Conservation (phyloP, 2,113 vertebrate species). For the Aspiorhynchus laticeps region DNA sequence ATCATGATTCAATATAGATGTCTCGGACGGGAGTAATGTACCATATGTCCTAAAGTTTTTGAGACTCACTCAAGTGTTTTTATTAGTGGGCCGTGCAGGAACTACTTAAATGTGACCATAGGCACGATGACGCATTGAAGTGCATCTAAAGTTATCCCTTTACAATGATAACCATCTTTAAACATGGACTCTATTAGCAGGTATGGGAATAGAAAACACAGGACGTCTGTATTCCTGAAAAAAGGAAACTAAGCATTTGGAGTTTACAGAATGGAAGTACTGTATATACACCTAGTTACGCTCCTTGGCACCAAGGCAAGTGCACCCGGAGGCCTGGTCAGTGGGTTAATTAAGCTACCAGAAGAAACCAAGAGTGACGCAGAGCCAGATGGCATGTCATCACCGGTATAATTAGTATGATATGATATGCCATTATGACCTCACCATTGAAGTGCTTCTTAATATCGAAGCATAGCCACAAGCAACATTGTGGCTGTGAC, state of each 20-base stretch:
- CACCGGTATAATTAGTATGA: background rate
- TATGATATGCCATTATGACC: background rate
- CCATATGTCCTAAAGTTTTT: background rate
- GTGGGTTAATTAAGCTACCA: background rate
- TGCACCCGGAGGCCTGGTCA: background rate
- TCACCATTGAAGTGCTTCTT: background rate
- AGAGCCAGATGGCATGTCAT: constrained; percentile 3
- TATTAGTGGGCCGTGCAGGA: background rate
- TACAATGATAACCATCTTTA: constrained; percentile 20
- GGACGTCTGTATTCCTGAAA: background rate
- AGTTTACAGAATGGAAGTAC: constrained; percentile 2
- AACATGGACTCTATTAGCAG: background rate
- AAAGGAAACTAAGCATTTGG: background rate
- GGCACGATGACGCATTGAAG: background rate
- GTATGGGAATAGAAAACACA: constrained; percentile 14
- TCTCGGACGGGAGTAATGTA: background rate
- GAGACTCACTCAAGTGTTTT: background rate
- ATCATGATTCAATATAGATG: background rate
- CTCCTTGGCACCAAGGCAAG: background rate
- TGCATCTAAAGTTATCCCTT: background rate
- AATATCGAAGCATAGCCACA: background rate
- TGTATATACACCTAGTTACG: background rate
- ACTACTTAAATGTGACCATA: background rate
- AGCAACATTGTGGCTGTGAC: background rate
- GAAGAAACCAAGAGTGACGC: background rate